Evolutionary conservation across 1,140 invertebrate species (phyloP).

Genomic region (Drosophila grimshawi): DNA sequence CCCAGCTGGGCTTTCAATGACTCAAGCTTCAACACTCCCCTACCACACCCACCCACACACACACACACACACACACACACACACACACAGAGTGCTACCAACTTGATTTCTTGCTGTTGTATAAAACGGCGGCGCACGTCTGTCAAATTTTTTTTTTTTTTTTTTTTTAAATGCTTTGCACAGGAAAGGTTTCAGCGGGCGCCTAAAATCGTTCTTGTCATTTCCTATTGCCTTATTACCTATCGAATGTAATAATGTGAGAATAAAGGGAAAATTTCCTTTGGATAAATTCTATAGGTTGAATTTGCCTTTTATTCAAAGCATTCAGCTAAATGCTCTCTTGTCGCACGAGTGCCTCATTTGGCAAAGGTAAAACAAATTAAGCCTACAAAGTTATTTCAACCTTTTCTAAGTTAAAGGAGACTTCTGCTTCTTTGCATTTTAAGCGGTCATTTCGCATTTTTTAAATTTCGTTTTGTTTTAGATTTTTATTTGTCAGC

Average conservation of each 20-base stretch:
- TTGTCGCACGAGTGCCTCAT: slow-evolving; percentile 56
- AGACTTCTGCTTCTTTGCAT: slow-evolving; percentile 42
- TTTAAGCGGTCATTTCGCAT: slow-evolving; percentile 29
- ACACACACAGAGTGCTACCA: not conserved
- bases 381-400: slow-evolving; percentile 48
- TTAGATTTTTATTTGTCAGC: not conserved
- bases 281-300: slow-evolving; percentile 16
- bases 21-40: not conserved
- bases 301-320: slow-evolving; percentile 43
- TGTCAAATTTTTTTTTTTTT: not conserved
- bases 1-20: slow-evolving; percentile 30
- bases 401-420: slow-evolving; percentile 34
- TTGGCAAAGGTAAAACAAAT: slow-evolving; percentile 39
- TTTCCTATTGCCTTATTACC: slow-evolving; percentile 39
- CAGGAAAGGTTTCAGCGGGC: slow-evolving; percentile 8
- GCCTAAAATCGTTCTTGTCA: slow-evolving; percentile 22
- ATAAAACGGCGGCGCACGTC: not conserved
- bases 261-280: slow-evolving; percentile 34
- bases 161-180: slow-evolving; percentile 12
- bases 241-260: slow-evolving; percentile 33
- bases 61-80: too few species aligned
- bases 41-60: not conserved
- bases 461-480: slow-evolving; percentile 38
- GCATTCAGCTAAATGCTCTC: slow-evolving; percentile 44
- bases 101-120: not conserved